Percentiles rank a stretch among this genome's conserved stretches.
Evolutionary conservation across 2,113 vertebrate genomes (phyloP).

Genomic region (Cavia aperea): DNA sequence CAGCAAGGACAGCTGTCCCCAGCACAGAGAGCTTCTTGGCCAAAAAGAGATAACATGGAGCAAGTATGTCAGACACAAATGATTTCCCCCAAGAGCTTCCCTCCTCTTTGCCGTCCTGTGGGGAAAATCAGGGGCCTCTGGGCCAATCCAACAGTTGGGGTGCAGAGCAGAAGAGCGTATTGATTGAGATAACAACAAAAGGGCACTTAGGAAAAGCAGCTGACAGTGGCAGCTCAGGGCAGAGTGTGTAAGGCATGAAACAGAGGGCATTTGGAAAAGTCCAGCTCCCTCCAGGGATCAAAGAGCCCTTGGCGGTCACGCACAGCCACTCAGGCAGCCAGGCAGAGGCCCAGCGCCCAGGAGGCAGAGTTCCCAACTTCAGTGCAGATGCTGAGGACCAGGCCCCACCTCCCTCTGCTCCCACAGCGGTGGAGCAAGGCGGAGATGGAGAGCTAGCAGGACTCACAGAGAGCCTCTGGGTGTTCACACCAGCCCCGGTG

Average conservation of each 20-base stretch:
- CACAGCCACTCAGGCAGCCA: background rate
- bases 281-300: background rate
- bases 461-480: background rate
- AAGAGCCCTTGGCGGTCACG: too few relatives aligned
- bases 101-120: fast-evolving
- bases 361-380: background rate
- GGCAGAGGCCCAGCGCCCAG: background rate
- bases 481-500: background rate
- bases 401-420: background rate
- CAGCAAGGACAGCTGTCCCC: background rate
- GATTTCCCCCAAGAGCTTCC: background rate
- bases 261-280: background rate
- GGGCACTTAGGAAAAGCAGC: background rate
- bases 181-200: background rate
- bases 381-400: background rate
- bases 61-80: background rate
- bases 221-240: background rate
- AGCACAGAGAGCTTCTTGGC: background rate
- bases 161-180: background rate
- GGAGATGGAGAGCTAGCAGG: too few relatives aligned
- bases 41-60: background rate
- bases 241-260: background rate
- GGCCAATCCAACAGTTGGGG: background rate
- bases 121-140: background rate
- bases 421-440: background rate